Evolutionary conservation across 2,888 invertebrate genomes (phyloP).

Genomic region (Macrophya annulata): DNA sequence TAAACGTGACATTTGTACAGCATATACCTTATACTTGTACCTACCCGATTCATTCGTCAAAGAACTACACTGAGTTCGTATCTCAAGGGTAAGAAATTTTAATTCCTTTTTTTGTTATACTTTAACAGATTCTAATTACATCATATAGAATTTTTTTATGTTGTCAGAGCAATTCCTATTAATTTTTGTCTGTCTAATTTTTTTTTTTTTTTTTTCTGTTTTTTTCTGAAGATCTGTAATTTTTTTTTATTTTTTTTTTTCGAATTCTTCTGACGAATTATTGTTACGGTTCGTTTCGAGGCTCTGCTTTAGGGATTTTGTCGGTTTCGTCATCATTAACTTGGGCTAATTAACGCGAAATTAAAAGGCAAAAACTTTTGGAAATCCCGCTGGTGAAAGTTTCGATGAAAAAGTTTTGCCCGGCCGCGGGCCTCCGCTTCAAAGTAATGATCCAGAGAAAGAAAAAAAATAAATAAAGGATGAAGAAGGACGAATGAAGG

Average conservation of each 20-base stretch:
- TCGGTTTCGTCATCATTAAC: conserved; percentile 18
- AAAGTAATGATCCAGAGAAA: conserved; percentile 6
- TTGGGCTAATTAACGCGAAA: conserved; percentile 42
- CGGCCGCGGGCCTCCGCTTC: not conserved
- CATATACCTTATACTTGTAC: not conserved
- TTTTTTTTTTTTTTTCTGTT: not conserved
- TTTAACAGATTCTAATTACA: no score
- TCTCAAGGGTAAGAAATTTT: not conserved
- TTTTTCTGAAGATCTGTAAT: no score
- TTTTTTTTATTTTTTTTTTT: not conserved
- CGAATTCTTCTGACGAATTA: not conserved
- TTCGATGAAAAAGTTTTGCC: conserved; percentile 28
- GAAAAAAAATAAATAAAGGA: not conserved
- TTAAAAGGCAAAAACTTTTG: not conserved
- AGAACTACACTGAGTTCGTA: not conserved
- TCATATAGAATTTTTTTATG: no score
- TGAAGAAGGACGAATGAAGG: not conserved
- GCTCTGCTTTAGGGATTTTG: no score
- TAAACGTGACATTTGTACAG: conserved; percentile 1
- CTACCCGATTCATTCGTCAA: not conserved
- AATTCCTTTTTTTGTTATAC: not conserved
- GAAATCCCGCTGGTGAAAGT: conserved; percentile 2
- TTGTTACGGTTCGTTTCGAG: not conserved
- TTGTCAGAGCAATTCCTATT: no score
- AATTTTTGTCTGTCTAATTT: not conserved